Percentiles rank a stretch among this genome's conserved stretches.
Conservation (phyloP, 2,888 invertebrate species). For the Carterocephalus palaemon region DNA sequence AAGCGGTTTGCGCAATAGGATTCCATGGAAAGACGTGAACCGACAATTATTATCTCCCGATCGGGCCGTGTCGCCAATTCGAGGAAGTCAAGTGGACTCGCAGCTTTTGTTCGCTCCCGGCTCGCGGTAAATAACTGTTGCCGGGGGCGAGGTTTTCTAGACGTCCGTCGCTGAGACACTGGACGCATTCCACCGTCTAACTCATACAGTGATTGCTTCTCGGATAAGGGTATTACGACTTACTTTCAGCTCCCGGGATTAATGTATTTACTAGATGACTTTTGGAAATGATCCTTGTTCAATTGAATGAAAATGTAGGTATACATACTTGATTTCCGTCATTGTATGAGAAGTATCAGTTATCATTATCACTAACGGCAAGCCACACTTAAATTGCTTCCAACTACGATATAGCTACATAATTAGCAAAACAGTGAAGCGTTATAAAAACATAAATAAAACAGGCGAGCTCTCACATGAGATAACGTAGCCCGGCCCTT, state of each 20-base stretch:
- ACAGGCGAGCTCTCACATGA: background rate
- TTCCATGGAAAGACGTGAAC: constrained; percentile 75
- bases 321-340: too few relatives aligned
- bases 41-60: constrained; percentile 74
- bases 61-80: constrained; percentile 66
- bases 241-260: too few relatives aligned
- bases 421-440: background rate
- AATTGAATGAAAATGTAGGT: too few relatives aligned
- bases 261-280: too few relatives aligned
- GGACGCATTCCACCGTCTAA: constrained; percentile 15
- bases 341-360: too few relatives aligned
- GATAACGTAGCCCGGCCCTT: constrained; percentile 18
- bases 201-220: constrained; percentile 15
- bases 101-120: constrained; percentile 42
- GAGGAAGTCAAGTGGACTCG: constrained; percentile 49
- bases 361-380: too few relatives aligned
- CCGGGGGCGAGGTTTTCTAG: constrained; percentile 10
- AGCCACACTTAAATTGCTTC: too few relatives aligned
- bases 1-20: constrained; percentile 77
- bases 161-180: constrained; percentile 8
- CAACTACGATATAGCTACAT: background rate
- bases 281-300: too few relatives aligned
- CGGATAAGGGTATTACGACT: constrained; percentile 9
- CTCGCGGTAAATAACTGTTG: constrained; percentile 23
- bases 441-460: too few relatives aligned